Percentiles rank a stretch among this genome's conserved stretches.
Conservation (phyloP, 2,797 vertebrate genomes). For the Eidolon dupreanum region DNA sequence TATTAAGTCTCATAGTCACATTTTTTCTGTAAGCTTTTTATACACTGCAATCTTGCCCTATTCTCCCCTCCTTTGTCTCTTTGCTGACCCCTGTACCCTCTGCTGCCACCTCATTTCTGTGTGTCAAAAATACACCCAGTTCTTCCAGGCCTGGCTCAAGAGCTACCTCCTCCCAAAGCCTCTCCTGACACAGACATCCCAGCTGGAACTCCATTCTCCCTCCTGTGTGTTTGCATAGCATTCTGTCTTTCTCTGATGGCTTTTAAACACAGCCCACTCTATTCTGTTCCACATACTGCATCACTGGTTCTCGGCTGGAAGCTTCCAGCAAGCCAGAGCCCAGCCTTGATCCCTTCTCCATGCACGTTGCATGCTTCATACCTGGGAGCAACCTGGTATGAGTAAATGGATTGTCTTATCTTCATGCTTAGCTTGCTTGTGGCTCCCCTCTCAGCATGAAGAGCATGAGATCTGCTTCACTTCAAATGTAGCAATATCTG, state of each 20-base stretch:
- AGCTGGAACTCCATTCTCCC: not conserved
- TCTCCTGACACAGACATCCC: not conserved
- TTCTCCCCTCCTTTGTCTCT: not conserved
- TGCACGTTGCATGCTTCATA: not conserved
- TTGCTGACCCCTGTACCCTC: not conserved
- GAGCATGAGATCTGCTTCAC: not conserved
- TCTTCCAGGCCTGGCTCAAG: not conserved
- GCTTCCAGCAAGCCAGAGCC: not conserved
- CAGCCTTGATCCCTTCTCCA: no score
- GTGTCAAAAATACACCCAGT: not conserved
- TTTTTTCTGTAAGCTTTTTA: not conserved
- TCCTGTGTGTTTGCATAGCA: not conserved
- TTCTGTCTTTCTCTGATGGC: not conserved
- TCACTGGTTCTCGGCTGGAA: not conserved
- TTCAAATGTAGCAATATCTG: not conserved
- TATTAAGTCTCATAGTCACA: fast-evolving
- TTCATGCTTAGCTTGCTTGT: no score
- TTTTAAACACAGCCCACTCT: not conserved
- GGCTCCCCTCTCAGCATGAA: no score
- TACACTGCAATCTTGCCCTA: fast-evolving
- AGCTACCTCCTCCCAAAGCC: not conserved
- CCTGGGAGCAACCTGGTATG: not conserved
- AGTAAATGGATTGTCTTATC: not conserved
- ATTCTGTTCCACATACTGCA: fast-evolving
- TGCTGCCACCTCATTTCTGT: fast-evolving